Conservation (phyloP, 2,888 invertebrate species). For the Chymomyza amoena region DNA sequence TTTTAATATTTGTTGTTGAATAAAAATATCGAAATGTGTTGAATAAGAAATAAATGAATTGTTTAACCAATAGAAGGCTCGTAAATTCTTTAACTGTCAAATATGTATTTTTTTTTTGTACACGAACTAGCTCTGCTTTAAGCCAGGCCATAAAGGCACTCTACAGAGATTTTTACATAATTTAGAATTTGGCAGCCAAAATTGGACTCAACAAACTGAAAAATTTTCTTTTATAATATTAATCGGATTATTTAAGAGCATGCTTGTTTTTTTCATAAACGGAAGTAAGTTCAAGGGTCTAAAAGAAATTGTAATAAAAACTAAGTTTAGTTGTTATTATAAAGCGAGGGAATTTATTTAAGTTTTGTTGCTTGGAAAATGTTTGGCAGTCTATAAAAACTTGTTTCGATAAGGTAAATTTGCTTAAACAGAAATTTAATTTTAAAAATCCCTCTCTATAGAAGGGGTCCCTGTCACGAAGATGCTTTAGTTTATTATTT, state of each 20-base stretch:
- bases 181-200: background rate
- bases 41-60: slow-evolving; percentile 32
- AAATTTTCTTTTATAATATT: background rate
- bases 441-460: too few species aligned
- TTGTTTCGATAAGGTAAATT: too few species aligned
- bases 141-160: background rate
- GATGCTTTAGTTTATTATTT: too few species aligned
- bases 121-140: background rate
- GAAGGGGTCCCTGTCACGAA: too few species aligned
- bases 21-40: slow-evolving; percentile 24
- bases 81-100: slow-evolving; percentile 48
- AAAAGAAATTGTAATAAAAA: background rate
- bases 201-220: background rate
- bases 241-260: background rate
- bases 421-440: too few species aligned
- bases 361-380: too few species aligned
- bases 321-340: background rate
- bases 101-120: slow-evolving; percentile 17
- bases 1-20: slow-evolving; percentile 26
- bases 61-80: slow-evolving; percentile 56
- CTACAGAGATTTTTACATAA: background rate
- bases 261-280: background rate
- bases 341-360: too few species aligned
- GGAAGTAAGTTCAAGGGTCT: background rate
- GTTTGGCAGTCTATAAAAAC: background rate